These are phyloP conservation scores for Drosophila nasuta DNA, from an alignment of 1,140 invertebrate genomes.

Conservation along the genomic window DNA sequence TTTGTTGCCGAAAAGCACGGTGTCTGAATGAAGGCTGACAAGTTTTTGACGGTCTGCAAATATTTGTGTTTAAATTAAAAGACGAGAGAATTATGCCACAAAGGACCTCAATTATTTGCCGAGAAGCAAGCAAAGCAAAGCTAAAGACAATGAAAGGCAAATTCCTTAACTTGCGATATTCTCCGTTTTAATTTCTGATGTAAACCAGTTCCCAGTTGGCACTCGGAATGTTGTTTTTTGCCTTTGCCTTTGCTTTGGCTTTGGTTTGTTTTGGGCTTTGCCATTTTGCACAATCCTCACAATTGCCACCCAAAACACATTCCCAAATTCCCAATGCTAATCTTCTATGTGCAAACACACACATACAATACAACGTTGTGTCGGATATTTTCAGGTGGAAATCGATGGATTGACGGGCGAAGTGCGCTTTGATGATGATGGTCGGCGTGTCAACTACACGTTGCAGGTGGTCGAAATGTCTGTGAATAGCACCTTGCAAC, in stretches of 20 bases:
- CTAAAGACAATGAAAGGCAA: background rate
- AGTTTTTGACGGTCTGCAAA: constrained; percentile 21
- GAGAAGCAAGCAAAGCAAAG: background rate
- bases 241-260: background rate
- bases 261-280: background rate
- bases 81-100: constrained; percentile 12
- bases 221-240: background rate
- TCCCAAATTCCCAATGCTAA: constrained; percentile 39
- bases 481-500: constrained; percentile 92
- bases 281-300: background rate
- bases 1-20: background rate
- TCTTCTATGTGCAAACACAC: constrained; percentile 36
- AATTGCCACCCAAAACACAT: background rate
- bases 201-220: constrained; percentile 10
- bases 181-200: constrained; percentile 15
- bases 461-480: constrained; percentile 97
- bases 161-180: background rate
- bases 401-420: constrained; percentile 96
- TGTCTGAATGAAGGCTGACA: constrained; percentile 16
- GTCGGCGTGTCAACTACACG: constrained; percentile 94
- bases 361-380: background rate
- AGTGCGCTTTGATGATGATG: constrained; percentile 94
- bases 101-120: constrained; percentile 6
- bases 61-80: constrained; percentile 37
- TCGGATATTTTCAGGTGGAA: constrained; percentile 90